Conservation (phyloP, 2,113 vertebrate species). For the Sitta europaea region DNA sequence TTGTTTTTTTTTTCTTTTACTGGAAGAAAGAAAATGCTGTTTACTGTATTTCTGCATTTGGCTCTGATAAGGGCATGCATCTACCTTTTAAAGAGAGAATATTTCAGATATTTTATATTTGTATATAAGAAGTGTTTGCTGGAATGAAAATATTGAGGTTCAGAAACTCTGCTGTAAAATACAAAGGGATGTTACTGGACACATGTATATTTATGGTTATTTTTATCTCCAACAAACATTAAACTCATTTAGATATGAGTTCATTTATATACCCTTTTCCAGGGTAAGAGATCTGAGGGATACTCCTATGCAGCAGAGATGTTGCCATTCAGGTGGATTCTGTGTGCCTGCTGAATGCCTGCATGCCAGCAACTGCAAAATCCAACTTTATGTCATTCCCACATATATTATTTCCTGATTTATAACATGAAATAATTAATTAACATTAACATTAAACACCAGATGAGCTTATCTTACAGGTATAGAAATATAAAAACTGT, state of each 20-base stretch:
- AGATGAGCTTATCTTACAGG: background rate
- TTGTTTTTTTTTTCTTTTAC: background rate
- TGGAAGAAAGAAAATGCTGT: background rate
- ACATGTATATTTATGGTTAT: accelerated
- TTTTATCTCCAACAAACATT: background rate
- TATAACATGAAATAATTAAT: background rate
- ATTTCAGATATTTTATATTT: background rate
- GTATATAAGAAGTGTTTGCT: background rate
- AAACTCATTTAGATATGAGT: background rate
- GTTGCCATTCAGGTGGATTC: background rate
- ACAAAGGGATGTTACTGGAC: background rate
- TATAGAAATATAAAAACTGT: background rate
- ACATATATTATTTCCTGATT: background rate
- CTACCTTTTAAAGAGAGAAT: background rate
- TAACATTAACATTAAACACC: too few relatives aligned
- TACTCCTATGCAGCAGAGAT: background rate
- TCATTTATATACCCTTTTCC: background rate
- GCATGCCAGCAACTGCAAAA: background rate
- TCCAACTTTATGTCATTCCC: background rate
- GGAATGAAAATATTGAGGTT: background rate
- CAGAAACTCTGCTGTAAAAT: background rate
- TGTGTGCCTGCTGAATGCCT: background rate
- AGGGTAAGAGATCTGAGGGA: background rate
- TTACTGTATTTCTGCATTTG: background rate
- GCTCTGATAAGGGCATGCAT: background rate